These are phyloP conservation scores for Caenorhabditis sp. DNA, from an alignment of 2,888 invertebrate species.

Conservation along the genomic window DNA sequence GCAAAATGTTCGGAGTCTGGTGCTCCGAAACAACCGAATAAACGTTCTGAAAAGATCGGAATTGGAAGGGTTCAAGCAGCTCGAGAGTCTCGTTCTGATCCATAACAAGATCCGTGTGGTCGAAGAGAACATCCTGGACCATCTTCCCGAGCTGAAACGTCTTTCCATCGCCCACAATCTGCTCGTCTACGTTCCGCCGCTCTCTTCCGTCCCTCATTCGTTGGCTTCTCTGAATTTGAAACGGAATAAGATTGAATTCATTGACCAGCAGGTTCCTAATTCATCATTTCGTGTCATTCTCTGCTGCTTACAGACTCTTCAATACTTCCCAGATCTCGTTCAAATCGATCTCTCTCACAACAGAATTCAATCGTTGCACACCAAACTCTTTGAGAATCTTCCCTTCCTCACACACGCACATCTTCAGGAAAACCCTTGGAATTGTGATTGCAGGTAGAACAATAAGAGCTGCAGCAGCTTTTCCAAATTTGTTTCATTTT, in stretches of 20 bases:
- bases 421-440: constrained; percentile 72
- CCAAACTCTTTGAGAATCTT: constrained; percentile 53
- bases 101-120: constrained; percentile 52
- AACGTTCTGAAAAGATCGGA: constrained; percentile 26
- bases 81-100: constrained; percentile 57
- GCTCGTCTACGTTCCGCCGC: constrained; percentile 46
- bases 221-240: constrained; percentile 62
- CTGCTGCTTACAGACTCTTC: constrained; percentile 27
- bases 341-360: constrained; percentile 74
- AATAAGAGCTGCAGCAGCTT: constrained; percentile 60
- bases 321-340: constrained; percentile 62
- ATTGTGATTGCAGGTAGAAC: constrained; percentile 77
- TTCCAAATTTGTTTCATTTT: no score
- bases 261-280: constrained; percentile 56
- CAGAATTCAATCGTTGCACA: constrained; percentile 60
- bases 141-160: constrained; percentile 52
- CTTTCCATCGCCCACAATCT: constrained; percentile 58
- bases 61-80: constrained; percentile 23
- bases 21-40: constrained; percentile 46
- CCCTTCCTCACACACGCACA: constrained; percentile 35
- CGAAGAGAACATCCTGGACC: constrained; percentile 73
- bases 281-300: constrained; percentile 17
- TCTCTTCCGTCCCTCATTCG: constrained; percentile 25
- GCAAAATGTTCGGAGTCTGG: constrained; percentile 6
- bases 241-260: constrained; percentile 53